Evolutionary conservation across 2,888 invertebrate genomes (phyloP), one percentile per base, ranked within the genome.

Genomic region (Caenorhabditis sp.): DNA sequence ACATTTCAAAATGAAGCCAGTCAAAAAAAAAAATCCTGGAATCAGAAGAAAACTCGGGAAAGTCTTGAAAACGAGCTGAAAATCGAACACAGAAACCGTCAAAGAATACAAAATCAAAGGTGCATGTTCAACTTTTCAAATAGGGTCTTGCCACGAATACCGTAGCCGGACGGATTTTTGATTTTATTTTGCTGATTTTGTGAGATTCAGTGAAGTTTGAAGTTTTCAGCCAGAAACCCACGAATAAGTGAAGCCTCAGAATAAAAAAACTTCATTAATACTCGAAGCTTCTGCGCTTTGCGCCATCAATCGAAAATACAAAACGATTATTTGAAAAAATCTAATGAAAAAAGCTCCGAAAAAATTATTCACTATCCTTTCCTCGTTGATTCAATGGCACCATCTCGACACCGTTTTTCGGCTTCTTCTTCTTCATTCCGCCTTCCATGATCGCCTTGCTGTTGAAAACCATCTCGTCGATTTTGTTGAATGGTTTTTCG

Each of bases 401-500:
- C 63, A 63, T 63, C 16, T 63, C 47, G 19, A 19, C 19, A 66
- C 80, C 49, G 73, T 26, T 80, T 77, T 3, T 66, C 49, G 4
- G 69, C 61, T 49, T 73, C 79, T 47, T 59, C 61, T 49, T 73
- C 79, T 47, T 59, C 58, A 16, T 63, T 77, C 19, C 76, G 2
- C 70, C 70, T n/a, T 77, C 44, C 79, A 79, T 70, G 6, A 19
- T 49, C 14, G 70, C 64, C 28, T 70, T 70, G 8, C 63, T 70
- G 31, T 79, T 38, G 31, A 86, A 80, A 8, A 90, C 10, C 80
- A 91, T 82, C 49, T 89, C 90, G 68, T 91, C 92, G 49, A 92
- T 74, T 44, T 86, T 85, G 28, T 85, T 86, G 16, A 90, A 88
- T 7, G 92, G 92, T 63, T 90, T 84, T 79, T 92, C 92, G 69